Evolutionary conservation across 2,113 vertebrate genomes (phyloP).

Genomic region (Osmerus eperlanus): DNA sequence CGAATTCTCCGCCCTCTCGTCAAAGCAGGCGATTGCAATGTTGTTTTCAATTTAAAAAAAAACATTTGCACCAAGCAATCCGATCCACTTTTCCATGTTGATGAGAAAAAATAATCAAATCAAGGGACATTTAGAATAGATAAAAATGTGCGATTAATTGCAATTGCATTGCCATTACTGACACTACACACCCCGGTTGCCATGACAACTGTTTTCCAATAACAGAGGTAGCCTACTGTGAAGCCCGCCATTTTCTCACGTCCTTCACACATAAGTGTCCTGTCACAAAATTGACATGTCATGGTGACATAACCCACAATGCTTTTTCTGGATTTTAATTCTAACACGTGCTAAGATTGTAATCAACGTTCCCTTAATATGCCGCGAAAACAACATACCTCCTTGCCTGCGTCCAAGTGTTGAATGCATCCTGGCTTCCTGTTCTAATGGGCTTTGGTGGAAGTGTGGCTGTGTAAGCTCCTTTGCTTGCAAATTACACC

Average conservation of each 20-base stretch:
- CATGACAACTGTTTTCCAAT: conserved; percentile 22
- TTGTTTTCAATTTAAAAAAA: too few species aligned
- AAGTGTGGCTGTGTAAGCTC: neutral
- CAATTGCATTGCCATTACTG: neutral
- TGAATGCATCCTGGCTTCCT: neutral
- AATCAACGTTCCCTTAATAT: neutral
- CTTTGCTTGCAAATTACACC: neutral
- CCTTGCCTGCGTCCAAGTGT: neutral
- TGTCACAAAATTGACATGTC: neutral
- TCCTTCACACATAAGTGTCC: conserved; percentile 13
- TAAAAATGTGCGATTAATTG: too few species aligned
- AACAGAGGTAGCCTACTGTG: neutral
- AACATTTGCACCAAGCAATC: too few species aligned
- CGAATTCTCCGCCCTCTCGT: too few species aligned
- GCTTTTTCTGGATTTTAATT: neutral
- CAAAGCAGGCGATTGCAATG: too few species aligned
- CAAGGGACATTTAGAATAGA: too few species aligned
- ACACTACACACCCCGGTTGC: conserved; percentile 19
- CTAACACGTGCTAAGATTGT: neutral
- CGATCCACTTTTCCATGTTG: too few species aligned
- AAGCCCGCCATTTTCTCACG: neutral
- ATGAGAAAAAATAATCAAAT: too few species aligned
- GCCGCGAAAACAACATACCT: neutral
- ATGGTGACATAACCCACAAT: neutral
- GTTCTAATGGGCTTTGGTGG: too few species aligned